Conservation (phyloP, 2,888 invertebrate genomes). For the Torymus aiolomorphi region DNA sequence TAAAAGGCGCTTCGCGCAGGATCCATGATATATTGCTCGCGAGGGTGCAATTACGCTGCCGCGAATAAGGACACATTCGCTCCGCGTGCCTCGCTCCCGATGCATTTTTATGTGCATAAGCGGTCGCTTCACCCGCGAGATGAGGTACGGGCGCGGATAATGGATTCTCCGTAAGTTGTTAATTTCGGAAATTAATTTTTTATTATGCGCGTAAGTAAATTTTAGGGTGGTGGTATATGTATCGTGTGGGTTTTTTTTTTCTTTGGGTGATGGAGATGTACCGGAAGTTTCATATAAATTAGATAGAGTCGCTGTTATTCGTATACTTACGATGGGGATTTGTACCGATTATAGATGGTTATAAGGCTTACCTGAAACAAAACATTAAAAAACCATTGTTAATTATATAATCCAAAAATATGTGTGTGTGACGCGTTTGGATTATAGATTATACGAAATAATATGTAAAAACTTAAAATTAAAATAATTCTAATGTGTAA, state of each 20-base stretch:
- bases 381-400: neutral
- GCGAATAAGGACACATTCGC: constrained; percentile 20
- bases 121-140: neutral
- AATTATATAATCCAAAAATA: no score
- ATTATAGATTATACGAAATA: no score
- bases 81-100: neutral
- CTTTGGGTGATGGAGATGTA: no score
- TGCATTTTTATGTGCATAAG: no score
- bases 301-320: no score
- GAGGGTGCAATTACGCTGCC: constrained; percentile 19
- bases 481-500: no score
- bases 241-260: no score
- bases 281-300: no score
- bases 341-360: neutral
- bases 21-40: constrained; percentile 15
- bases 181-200: constrained; percentile 29
- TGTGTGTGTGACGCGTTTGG: no score
- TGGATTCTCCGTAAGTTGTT: constrained; percentile 7
- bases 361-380: constrained; percentile 36
- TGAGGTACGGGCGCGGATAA: neutral
- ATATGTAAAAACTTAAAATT: no score
- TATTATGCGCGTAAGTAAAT: no score
- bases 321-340: constrained; percentile 25
- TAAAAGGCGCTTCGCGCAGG: neutral
- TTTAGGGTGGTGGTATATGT: no score